Base-by-base conservation (phyloP, 2,797 vertebrate genomes). In the Acanthurus leucopareius region DNA sequence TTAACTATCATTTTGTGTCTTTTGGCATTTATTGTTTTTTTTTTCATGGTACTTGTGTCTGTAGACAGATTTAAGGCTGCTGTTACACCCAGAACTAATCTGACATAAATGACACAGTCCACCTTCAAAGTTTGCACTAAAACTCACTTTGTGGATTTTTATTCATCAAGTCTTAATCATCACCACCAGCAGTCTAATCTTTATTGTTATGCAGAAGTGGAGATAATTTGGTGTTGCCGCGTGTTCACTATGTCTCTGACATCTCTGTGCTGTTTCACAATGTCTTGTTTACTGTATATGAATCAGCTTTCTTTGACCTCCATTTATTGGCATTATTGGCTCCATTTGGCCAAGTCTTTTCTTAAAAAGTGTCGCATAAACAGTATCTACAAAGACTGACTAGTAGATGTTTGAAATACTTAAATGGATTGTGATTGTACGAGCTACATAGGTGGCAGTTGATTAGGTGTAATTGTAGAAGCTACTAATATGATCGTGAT, bases 401-500 rank as follows among this genome's bases (percentile, higher is more conserved):
- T 5, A 19, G 17, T 53, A 38, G 16, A 16, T 54, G 0, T 49
- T 16, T 5, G 19, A 57, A 14, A 19, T 28, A 28, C 20, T 60
- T n/a, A 48, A 8, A 32, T 60, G 17, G 20, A 40, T 52, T 42
- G 47, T 69, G 44, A 28, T 47, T 57, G 53, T 44, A 38, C 6
- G n/a, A 38, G 40, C 49, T 25, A 20, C 0, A 0, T 72, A 9
- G 14, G 25, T 40, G 32, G 22, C n/a, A n/a, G 40, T 7, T 49
- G 48, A 48, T 52, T 1, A 49, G 16, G 32, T 67, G 51, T n/a
- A 25, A 68, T 8, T 4, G 17, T 42, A 16, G 19, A 54, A 62
- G 19, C 10, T n/a, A 62, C 70, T 87, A 74, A 52, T 70, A 83
- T 84, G 59, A 86, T 79, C 20, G 69, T 88, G 83, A 91, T 90